phyloP scores from a whole-genome alignment of 2,797 vertebrate genomes.

The Cuculus canorus region DNA sequence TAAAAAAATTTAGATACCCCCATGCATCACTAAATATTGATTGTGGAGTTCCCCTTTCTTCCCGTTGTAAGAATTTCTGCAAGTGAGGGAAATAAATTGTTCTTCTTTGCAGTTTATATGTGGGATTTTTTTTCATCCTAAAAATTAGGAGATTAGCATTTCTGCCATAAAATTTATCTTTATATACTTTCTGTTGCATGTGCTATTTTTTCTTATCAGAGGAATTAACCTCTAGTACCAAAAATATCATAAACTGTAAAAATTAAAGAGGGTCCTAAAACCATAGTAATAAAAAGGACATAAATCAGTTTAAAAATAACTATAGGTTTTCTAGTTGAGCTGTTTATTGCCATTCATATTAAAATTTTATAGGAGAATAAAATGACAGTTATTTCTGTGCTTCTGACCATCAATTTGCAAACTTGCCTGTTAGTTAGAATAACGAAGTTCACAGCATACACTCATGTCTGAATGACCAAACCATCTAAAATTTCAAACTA shows the following conservation, averaged over 20 bases:
- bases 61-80: background rate
- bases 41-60: background rate
- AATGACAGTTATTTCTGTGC: background rate
- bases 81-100: background rate
- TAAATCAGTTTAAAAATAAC: conserved; percentile 44
- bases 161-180: background rate
- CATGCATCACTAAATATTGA: background rate
- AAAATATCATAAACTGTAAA: conserved; percentile 32
- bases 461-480: background rate
- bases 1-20: background rate
- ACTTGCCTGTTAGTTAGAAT: background rate
- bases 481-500: background rate
- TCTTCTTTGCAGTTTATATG: background rate
- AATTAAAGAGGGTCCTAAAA: conserved; percentile 30
- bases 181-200: background rate
- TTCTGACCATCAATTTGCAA: conserved; percentile 18
- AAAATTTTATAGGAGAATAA: conserved; percentile 36
- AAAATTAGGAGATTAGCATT: background rate
- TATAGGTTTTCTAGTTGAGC: conserved; percentile 32
- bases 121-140: background rate
- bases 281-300: conserved; percentile 1
- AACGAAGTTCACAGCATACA: conserved; percentile 20
- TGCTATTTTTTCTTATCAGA: conserved; percentile 33
- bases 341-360: conserved; percentile 8
- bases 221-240: conserved; percentile 33